Percentiles rank a stretch among this genome's conserved stretches.
Evolutionary conservation across 1,140 invertebrate species (phyloP).

Genomic region (Drosophila navojoa): DNA sequence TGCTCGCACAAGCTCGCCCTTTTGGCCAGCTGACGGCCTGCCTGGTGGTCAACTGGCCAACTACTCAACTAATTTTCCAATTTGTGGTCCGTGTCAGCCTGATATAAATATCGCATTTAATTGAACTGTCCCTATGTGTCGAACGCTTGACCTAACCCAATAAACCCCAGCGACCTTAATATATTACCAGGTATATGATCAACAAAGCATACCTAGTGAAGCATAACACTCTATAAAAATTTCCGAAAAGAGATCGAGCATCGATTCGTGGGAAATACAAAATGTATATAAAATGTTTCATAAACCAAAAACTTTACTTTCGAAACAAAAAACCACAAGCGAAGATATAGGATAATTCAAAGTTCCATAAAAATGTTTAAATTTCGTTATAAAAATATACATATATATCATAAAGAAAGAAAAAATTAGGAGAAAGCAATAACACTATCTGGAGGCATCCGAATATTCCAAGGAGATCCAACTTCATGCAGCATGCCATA

Average conservation of each 20-base stretch:
- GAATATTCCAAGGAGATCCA: not conserved
- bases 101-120: conserved; percentile 80
- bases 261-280: too few species aligned
- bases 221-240: not conserved
- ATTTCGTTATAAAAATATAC: too few species aligned
- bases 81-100: conserved; percentile 72
- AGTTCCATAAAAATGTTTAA: too few species aligned
- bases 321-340: too few species aligned
- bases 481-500: not conserved
- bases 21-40: conserved; percentile 4
- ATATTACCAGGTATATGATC: conserved; percentile 45
- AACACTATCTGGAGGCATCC: not conserved
- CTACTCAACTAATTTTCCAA: conserved; percentile 61
- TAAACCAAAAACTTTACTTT: too few species aligned
- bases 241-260: not conserved
- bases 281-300: too few species aligned
- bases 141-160: conserved; percentile 18
- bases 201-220: conserved; percentile 8
- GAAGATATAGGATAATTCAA: too few species aligned
- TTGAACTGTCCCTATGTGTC: conserved; percentile 62
- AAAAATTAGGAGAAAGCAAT: too few species aligned
- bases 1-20: conserved; percentile 38
- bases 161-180: conserved; percentile 37
- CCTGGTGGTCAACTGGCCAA: conserved; percentile 46
- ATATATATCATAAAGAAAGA: too few species aligned